Conservation (phyloP, 2,888 invertebrate species). For the Orchesella flavescens region DNA sequence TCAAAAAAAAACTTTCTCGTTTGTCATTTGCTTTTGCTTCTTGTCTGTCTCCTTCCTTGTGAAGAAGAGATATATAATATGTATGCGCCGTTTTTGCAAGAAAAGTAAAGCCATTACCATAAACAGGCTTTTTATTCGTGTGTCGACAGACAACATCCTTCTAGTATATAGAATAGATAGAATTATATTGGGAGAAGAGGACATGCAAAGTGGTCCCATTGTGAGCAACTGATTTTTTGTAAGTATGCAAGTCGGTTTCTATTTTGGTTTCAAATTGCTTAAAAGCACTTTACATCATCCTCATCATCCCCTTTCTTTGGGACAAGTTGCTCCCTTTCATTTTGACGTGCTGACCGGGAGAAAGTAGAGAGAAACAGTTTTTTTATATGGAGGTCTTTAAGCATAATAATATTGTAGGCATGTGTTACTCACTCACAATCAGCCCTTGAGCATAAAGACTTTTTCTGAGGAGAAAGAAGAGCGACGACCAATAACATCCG, state of each 20-base stretch:
- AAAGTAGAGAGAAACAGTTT: background rate
- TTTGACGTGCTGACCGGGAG: background rate
- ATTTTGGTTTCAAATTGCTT: conserved; percentile 25
- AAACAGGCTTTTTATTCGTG: conserved; percentile 20
- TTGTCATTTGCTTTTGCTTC: conserved; percentile 6
- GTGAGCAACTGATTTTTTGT: conserved; percentile 1
- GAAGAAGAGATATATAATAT: too few species aligned
- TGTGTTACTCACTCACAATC: conserved; percentile 14
- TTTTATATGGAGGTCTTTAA: too few species aligned
- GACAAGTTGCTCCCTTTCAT: background rate
- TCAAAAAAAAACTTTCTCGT: background rate
- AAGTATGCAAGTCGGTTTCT: too few species aligned
- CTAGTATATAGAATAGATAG: too few species aligned
- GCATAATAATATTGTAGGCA: background rate
- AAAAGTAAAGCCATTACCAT: conserved; percentile 13
- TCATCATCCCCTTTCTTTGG: background rate
- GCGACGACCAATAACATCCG: conserved; percentile 11
- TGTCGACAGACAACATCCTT: background rate
- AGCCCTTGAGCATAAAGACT: background rate
- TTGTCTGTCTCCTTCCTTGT: background rate
- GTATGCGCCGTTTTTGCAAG: too few species aligned
- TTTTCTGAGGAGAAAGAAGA: conserved; percentile 4
- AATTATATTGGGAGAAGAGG: too few species aligned
- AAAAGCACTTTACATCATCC: conserved; percentile 14
- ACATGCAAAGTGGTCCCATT: too few species aligned